phyloP scores from a whole-genome alignment of 2,797 vertebrate genomes.

The Anguilla marmorata region DNA sequence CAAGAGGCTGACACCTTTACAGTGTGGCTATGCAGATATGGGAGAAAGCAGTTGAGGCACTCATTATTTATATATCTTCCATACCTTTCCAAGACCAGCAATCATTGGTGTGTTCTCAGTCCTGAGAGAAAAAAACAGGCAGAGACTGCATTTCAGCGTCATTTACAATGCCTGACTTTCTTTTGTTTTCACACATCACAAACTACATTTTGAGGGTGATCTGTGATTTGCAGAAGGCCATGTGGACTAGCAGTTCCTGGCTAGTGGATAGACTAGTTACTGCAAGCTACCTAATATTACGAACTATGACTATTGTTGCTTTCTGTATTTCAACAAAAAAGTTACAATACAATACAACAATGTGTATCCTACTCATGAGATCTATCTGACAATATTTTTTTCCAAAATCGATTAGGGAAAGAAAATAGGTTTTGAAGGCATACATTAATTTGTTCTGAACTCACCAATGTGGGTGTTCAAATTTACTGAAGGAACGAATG shows the following conservation, averaged over 20 bases:
- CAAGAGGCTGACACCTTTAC: neutral
- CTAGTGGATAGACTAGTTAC: neutral
- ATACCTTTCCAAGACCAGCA: constrained; percentile 91
- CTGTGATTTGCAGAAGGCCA: neutral
- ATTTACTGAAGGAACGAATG: no score
- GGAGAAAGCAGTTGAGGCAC: neutral
- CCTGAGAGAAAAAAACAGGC: constrained; percentile 65
- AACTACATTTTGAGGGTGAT: neutral
- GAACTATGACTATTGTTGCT: neutral
- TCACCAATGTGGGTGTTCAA: no score
- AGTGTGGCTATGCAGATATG: neutral
- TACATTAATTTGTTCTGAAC: no score
- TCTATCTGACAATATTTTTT: neutral
- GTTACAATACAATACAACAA: neutral
- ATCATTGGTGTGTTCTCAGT: constrained; percentile 98
- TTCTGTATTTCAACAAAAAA: neutral
- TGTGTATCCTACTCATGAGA: neutral
- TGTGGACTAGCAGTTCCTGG: neutral
- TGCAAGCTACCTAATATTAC: neutral
- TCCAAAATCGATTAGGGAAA: no score
- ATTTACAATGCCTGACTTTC: neutral
- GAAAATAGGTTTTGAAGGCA: no score
- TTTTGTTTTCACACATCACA: neutral
- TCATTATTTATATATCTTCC: neutral
- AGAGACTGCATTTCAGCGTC: constrained; percentile 20